Percentiles rank a stretch among this genome's conserved stretches.
Evolutionary conservation across 2,888 invertebrate species (phyloP).

Genomic region (Cabera pusaria): DNA sequence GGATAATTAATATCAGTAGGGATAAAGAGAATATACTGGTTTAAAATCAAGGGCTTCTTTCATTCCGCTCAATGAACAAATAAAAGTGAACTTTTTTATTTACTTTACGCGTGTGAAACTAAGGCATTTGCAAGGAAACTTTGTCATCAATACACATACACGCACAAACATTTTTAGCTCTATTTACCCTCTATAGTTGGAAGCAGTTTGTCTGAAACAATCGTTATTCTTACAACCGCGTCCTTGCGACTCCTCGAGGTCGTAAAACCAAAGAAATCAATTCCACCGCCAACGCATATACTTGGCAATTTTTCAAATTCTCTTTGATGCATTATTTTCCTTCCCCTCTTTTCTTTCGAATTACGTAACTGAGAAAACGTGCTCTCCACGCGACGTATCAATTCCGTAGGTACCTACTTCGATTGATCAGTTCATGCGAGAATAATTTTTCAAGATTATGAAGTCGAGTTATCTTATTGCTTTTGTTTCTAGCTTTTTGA

Average conservation of each 20-base stretch:
- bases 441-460: conserved; percentile 18
- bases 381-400: conserved; percentile 44
- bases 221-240: conserved; percentile 39
- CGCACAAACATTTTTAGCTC: too few relatives aligned
- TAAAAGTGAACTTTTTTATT: too few relatives aligned
- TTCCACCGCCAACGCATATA: conserved; percentile 60
- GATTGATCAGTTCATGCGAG: conserved; percentile 25
- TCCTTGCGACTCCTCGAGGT: conserved; percentile 38
- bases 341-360: conserved; percentile 47
- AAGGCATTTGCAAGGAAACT: too few relatives aligned
- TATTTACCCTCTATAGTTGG: too few relatives aligned
- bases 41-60: too few relatives aligned
- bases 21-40: too few relatives aligned
- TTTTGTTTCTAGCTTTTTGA: too few relatives aligned
- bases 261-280: conserved; percentile 67
- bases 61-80: too few relatives aligned
- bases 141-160: too few relatives aligned
- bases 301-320: conserved; percentile 79
- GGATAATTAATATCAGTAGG: too few relatives aligned
- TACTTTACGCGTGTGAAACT: too few relatives aligned
- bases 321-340: conserved; percentile 69
- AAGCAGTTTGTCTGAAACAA: too few relatives aligned
- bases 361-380: conserved; percentile 52
- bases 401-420: conserved; percentile 21
- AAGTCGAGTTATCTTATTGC: conserved; percentile 3